phyloP scores from a whole-genome alignment of 1,140 invertebrate species.

The Drosophila murphyi region DNA sequence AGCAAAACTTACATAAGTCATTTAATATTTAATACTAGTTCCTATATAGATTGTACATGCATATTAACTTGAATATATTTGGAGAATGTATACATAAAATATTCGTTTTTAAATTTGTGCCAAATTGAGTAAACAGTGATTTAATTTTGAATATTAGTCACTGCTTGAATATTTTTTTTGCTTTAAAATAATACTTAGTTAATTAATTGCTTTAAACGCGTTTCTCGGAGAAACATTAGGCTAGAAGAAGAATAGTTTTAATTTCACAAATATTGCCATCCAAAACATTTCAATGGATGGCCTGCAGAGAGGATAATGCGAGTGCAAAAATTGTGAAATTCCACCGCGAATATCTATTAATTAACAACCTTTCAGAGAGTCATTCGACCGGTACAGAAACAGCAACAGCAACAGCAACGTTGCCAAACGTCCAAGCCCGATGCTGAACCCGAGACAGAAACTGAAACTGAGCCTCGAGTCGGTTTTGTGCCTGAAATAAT shows the following conservation, averaged over 20 bases:
- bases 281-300: conserved; percentile 17
- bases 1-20: too few relatives aligned
- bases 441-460: conserved; percentile 14
- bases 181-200: neutral
- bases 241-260: conserved; percentile 2
- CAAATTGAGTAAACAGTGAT: too few relatives aligned
- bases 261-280: conserved; percentile 2
- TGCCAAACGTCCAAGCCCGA: conserved; percentile 9
- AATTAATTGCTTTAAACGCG: too few relatives aligned
- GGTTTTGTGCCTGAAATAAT: conserved; percentile 65
- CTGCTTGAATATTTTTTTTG: too few relatives aligned
- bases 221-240: neutral
- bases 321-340: conserved; percentile 65
- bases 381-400: conserved; percentile 17
- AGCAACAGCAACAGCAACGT: neutral
- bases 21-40: neutral
- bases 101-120: too few relatives aligned
- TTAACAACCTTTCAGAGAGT: conserved; percentile 62
- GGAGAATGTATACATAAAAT: too few relatives aligned
- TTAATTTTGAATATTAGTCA: too few relatives aligned
- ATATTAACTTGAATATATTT: too few relatives aligned
- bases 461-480: conserved; percentile 39
- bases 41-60: too few relatives aligned
- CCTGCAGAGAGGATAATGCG: conserved; percentile 29
- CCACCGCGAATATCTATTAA: conserved; percentile 68